Evolutionary conservation across 2,888 invertebrate genomes (phyloP).

Genomic region (Leucania comma): DNA sequence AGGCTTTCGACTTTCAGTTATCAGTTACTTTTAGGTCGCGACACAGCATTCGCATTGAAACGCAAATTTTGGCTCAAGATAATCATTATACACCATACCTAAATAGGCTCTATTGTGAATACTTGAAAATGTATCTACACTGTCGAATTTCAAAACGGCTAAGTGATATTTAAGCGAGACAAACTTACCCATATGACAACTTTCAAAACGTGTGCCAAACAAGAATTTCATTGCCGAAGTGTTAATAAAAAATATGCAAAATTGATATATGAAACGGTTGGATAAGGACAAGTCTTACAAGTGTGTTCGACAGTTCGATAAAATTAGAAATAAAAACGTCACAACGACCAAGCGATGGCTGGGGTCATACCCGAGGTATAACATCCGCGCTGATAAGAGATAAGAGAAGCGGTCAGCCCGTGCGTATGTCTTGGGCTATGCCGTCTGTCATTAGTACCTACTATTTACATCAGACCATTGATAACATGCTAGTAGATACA

Average conservation of each 20-base stretch:
- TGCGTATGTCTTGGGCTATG: constrained; percentile 76
- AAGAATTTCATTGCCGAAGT: constrained; percentile 54
- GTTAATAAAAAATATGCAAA: constrained; percentile 46
- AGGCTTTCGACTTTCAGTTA: constrained; percentile 88
- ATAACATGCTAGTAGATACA: constrained; percentile 67
- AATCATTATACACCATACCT: constrained; percentile 52
- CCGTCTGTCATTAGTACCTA: constrained; percentile 68
- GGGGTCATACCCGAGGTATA: constrained; percentile 76
- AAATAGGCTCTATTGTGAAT: constrained; percentile 42
- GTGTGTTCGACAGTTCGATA: constrained; percentile 37
- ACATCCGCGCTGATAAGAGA: constrained; percentile 77
- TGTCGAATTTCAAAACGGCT: constrained; percentile 26
- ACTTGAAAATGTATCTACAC: constrained; percentile 9
- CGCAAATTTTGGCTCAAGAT: constrained; percentile 70
- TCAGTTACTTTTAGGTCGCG: constrained; percentile 74
- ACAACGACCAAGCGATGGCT: constrained; percentile 64
- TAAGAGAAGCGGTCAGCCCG: constrained; percentile 70
- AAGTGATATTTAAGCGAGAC: constrained; percentile 36
- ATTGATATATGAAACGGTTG: constrained; percentile 19
- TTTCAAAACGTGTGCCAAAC: constrained; percentile 56
- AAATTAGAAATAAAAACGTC: constrained; percentile 65
- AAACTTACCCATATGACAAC: constrained; percentile 46
- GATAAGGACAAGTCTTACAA: constrained; percentile 32
- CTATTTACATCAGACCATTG: constrained; percentile 77
- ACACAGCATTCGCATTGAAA: constrained; percentile 72